Base-by-base conservation (phyloP, 23 tunicate species). In the Trididemnum nubilum region DNA sequence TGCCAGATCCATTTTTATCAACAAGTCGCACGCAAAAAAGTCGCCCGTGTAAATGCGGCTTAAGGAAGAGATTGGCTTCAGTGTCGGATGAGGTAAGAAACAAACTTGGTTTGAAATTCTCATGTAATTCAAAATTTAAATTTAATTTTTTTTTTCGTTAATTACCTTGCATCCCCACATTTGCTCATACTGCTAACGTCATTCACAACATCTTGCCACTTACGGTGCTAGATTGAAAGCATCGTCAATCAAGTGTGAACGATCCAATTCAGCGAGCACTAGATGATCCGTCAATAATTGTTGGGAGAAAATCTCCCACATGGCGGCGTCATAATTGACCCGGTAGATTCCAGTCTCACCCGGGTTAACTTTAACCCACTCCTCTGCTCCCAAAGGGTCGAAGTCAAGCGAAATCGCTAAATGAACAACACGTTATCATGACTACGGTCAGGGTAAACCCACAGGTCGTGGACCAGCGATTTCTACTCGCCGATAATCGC, bases 191-290 rank as follows among this genome's bases (percentile, higher is more conserved):
- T n/a, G n/a, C n/a, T n/a, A n/a, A n/a, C n/a, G n/a, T n/a, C 54
- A 44, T 9, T 44, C 54, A 44, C 54, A 44, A 44, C 54, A 44
- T 15, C 15, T 44, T 15, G 54, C 54, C 54, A 70, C 93, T 80
- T 77, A 93, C 98, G 98, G 83, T 1, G 99, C 99, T 44, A 96
- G 66, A 65, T 91, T 84, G 81, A 96, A 91, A 7, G 87, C 97
- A 63, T 96, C 99, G 70, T 96, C 97, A 27, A 96, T 27, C 15
- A 91, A 32, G 58, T 92, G 80, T 25, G 93, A 86, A 1, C 99
- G 82, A 66, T 96, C 99, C 9, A 73, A 2, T 74, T 96, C 97
- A 30, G 58, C 58, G 64, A 92, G 77, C 2, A 78, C 89, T 22
- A 85, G 28, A 35, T 61, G 83, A 37, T 90, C 57, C 5, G 86